Conservation (phyloP, 2,888 invertebrate genomes). For the Chaitophorus viminalis region DNA sequence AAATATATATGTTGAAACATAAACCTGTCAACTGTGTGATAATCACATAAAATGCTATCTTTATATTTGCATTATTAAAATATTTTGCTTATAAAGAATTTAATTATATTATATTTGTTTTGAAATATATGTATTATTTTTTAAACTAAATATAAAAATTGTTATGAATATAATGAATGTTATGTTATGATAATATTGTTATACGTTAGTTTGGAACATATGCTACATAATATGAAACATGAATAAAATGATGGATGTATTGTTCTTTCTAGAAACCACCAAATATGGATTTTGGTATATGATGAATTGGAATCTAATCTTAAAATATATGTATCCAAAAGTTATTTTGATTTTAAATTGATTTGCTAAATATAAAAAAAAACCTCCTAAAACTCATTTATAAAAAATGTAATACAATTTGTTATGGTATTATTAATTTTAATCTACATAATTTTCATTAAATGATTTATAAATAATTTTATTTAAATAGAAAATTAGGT, state of each 20-base stretch:
- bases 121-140: slow-evolving; percentile 29
- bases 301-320: too few species aligned
- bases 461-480: too few species aligned
- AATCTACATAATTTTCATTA: too few species aligned
- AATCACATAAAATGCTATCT: slow-evolving; percentile 13
- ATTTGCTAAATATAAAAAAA: too few species aligned
- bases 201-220: slow-evolving; percentile 2
- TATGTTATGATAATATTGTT: slow-evolving; percentile 1
- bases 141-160: slow-evolving; percentile 37
- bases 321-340: too few species aligned
- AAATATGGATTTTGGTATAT: too few species aligned
- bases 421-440: too few species aligned
- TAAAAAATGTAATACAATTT: too few species aligned
- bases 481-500: too few species aligned
- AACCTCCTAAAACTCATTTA: too few species aligned
- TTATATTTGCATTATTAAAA: slow-evolving; percentile 37
- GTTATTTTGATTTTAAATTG: neutral
- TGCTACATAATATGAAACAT: slow-evolving; percentile 19
- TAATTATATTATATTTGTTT: slow-evolving; percentile 45
- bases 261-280: neutral
- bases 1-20: slow-evolving; percentile 28
- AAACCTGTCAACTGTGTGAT: slow-evolving; percentile 11
- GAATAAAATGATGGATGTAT: slow-evolving; percentile 32
- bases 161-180: neutral
- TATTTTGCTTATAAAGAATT: slow-evolving; percentile 45